These are phyloP conservation scores for Ochropleura plecta DNA, from an alignment of 2,888 invertebrate genomes.

Conservation along the genomic window DNA sequence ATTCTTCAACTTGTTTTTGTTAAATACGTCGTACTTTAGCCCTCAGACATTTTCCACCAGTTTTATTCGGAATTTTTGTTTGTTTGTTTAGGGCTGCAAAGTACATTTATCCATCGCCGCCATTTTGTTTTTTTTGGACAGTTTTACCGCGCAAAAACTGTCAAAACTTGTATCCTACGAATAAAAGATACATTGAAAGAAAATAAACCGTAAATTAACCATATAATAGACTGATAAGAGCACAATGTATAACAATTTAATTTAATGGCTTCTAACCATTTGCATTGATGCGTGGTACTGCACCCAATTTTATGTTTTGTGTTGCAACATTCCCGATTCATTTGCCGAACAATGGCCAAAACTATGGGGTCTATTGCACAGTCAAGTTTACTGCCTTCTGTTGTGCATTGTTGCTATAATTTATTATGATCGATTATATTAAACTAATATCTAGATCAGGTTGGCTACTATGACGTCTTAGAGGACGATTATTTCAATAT, in stretches of 20 bases:
- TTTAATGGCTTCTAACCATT: background rate
- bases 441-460: background rate
- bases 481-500: too few species aligned
- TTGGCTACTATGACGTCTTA: too few species aligned
- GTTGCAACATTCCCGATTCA: slow-evolving; percentile 11
- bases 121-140: background rate
- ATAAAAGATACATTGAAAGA: background rate
- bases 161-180: background rate
- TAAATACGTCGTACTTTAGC: too few species aligned
- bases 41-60: background rate
- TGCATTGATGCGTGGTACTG: slow-evolving; percentile 31
- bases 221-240: background rate
- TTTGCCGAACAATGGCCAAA: background rate
- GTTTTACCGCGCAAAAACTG: background rate
- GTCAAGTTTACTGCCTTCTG: background rate
- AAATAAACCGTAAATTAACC: background rate
- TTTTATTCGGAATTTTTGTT: background rate
- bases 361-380: slow-evolving; percentile 8
- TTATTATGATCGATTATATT: background rate
- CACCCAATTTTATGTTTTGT: slow-evolving; percentile 31
- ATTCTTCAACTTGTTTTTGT: background rate
- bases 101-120: too few species aligned
- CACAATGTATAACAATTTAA: slow-evolving; percentile 7
- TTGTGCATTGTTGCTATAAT: background rate
- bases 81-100: too few species aligned